Base-by-base conservation (phyloP, 2,113 vertebrate genomes). In the Dolichotis patagonum region DNA sequence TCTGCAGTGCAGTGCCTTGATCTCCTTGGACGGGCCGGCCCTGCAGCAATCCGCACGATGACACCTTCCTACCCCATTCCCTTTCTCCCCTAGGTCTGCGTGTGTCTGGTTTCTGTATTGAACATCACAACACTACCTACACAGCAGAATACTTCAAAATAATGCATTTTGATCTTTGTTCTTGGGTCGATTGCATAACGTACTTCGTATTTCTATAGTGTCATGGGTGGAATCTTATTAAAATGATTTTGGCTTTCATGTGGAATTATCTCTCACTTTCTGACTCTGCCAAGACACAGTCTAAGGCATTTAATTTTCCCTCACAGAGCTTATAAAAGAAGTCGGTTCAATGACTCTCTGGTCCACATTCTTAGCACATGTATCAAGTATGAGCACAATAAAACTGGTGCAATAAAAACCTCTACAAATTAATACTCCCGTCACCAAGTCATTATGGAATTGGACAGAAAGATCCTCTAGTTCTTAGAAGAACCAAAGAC, bases 231-330 rank as follows among this genome's bases (percentile, higher is more conserved):
- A 54, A 7, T 73, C 35, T 90, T 49, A 46, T 46, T 32, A 46
- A 88, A 86, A 52, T 16, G 43, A 60, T 58, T 65, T 71, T 88
- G 83, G 84, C 38, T 35, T 91, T 22, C 22, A 22, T 16, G 30
- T 11, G 8, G 83, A 49, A 86, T 89, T 60, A 89, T 35, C 77
- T 46, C 46, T 41, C 78, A 60, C 52, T 82, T 62, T 94, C 69
- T 91, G 65, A 30, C 86, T 86, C 9, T 90, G 49, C 69, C 60
- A 86, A 49, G 94, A 78, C 73, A 60, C 46, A 35, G 62, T 73
- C 54, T 80, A 11, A 80, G 67, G 52, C 12, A 16, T 84, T 71
- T 90, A 26, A 30, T 73, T 92, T 91, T 41, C 49, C 46, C n/a
- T 80, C 28, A 4, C 3, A 32, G 58, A 83, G 56, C 85, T 73